Percentiles rank a stretch among this genome's conserved stretches.
Evolutionary conservation across 2,888 invertebrate species (phyloP).

Genomic region (Hyles lineata): DNA sequence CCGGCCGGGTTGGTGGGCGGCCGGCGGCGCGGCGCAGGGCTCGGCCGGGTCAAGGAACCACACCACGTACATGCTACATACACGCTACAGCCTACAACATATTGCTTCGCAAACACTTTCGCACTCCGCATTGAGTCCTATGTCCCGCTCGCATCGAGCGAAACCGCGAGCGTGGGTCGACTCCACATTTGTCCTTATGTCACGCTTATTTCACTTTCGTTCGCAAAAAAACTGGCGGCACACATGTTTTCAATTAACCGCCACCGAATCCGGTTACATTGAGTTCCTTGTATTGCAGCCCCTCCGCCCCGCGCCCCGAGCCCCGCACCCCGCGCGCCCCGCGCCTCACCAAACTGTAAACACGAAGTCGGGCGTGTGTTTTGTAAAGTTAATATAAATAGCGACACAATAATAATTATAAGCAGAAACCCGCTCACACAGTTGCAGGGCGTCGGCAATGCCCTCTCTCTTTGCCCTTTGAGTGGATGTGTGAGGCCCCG

Average conservation of each 20-base stretch:
- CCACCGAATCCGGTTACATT: constrained; percentile 14
- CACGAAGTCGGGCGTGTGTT: not conserved
- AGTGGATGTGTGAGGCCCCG: not conserved
- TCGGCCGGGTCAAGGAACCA: not conserved
- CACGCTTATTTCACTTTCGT: constrained; percentile 22
- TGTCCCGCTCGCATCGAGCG: too few relatives aligned
- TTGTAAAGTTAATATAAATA: not conserved
- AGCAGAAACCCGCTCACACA: too few relatives aligned
- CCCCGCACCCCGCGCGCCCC: not conserved
- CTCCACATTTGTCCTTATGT: not conserved
- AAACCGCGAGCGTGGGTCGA: too few relatives aligned
- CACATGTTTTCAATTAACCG: not conserved
- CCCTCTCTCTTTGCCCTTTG: not conserved
- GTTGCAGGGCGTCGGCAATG: not conserved
- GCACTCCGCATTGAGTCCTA: too few relatives aligned
- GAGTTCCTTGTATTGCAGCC: constrained; percentile 14
- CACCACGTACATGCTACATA: too few relatives aligned
- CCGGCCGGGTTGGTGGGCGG: not conserved
- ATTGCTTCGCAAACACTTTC: too few relatives aligned
- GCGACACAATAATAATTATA: not conserved
- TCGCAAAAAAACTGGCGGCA: not conserved
- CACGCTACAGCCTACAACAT: too few relatives aligned
- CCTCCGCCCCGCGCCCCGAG: not conserved
- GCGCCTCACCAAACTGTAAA: not conserved
- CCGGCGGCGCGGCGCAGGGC: not conserved